Evolutionary conservation across 37 sponge, comb jelly and placozoan genomes (phyloP).

Genomic region (Beroe forskalii): DNA sequence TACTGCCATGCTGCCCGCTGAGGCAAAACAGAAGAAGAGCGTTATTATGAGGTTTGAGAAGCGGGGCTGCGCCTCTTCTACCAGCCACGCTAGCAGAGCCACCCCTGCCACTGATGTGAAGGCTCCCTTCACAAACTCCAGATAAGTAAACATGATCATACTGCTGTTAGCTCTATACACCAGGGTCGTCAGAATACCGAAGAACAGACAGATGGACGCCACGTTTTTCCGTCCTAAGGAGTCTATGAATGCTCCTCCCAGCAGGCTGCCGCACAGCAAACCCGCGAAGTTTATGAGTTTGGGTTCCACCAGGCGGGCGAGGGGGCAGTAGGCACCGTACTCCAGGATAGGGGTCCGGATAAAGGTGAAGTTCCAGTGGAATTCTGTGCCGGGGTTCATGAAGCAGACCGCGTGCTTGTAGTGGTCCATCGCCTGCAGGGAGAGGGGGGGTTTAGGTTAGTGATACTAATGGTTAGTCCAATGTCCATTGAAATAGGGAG

Average conservation of each 20-base stretch:
- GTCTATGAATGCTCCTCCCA: constrained; percentile 7
- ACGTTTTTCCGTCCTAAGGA: constrained; percentile 29
- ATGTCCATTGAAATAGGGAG: too few species aligned
- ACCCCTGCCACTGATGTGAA: not conserved
- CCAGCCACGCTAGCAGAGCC: not conserved
- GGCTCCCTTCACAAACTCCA: constrained; percentile 20
- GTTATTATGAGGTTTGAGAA: not conserved
- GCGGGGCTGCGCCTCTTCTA: not conserved
- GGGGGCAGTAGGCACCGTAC: constrained; percentile 25
- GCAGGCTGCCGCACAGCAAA: not conserved
- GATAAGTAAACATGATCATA: constrained; percentile 34
- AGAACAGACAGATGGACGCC: not conserved
- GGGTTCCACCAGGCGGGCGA: not conserved
- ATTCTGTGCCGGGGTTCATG: not conserved
- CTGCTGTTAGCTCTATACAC: not conserved
- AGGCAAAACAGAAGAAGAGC: not conserved
- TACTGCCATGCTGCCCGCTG: not conserved
- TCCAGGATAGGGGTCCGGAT: not conserved
- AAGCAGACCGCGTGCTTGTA: not conserved
- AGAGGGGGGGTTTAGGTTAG: not conserved
- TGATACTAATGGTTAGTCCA: too few species aligned
- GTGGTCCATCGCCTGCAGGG: not conserved
- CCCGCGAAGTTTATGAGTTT: not conserved
- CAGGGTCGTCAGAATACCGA: not conserved
- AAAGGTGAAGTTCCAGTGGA: constrained; percentile 45